Evolutionary conservation across 2,113 vertebrate species (phyloP), one percentile per base, ranked within the genome.

Genomic region (Tautogolabrus adspersus): DNA sequence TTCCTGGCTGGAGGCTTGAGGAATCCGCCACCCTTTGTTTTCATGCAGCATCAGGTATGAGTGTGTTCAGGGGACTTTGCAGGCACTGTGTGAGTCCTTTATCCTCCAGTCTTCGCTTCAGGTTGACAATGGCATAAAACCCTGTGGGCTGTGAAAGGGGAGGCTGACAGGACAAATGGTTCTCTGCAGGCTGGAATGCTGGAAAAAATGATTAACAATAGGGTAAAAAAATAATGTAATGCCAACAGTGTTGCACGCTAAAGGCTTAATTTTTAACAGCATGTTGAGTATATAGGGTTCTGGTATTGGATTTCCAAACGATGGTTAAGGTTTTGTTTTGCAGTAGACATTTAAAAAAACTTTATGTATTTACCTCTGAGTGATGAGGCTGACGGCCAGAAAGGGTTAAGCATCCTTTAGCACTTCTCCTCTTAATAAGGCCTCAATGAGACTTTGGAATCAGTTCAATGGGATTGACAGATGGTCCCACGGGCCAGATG

Each of bases 11-110:
- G 63, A 68, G 44, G 30, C 65, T 56, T 60, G 54, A 78, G 81
- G 87, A 87, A 88, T 85, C 75, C 9, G 40, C 16, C 6, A 38
- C 54, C 76, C 81, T 88, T 92, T 92, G 88, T 92, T 83, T 70
- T 75, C 42, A 19, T 72, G 82, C 72, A 82, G 84, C 81, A 79
- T 87, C 88, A 89, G 86, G 86, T 89, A 75, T 81, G 79, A 81
- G 59, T 82, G 62, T 54, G 75, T 82, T 68, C 56, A 69, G 82
- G 73, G 62, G 83, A 79, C 84, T 86, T 77, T 57, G 16, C 75
- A 66, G 69, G 72, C 82, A 47, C 61, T 3, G 19, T 18, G 70
- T 58, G 75, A 74, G 67, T 64, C 82, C 64, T 90, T 93, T 90
- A 75, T 89, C 81, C 68, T 60, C 58, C 66, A 86, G 74, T 82